These are phyloP conservation scores for Cyanistes caeruleus DNA, from an alignment of 2,113 vertebrate genomes.

Conservation along the genomic window DNA sequence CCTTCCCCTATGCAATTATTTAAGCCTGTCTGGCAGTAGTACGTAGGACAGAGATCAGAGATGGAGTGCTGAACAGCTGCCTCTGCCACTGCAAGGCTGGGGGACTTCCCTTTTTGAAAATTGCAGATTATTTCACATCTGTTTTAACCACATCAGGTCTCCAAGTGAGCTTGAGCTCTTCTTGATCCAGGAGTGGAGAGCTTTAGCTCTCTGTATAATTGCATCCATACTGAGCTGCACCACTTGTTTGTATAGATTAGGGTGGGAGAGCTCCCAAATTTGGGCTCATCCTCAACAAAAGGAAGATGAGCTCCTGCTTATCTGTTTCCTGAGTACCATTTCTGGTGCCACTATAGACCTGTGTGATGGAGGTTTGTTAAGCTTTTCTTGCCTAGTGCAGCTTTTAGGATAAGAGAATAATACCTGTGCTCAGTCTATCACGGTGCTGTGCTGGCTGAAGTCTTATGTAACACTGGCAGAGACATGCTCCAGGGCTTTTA, in stretches of 20 bases:
- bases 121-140: background rate
- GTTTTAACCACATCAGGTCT: background rate
- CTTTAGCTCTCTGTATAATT: background rate
- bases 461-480: background rate
- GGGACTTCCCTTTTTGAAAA: background rate
- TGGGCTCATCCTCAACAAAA: background rate
- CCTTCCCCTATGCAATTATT: background rate
- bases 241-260: background rate
- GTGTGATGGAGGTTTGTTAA: background rate
- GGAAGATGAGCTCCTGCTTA: background rate
- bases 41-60: background rate
- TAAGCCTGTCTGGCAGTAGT: background rate
- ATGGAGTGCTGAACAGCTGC: background rate
- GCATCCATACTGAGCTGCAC: background rate
- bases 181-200: background rate
- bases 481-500: background rate
- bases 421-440: background rate
- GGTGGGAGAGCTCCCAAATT: background rate
- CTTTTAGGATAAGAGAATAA: background rate
- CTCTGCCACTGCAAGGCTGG: background rate
- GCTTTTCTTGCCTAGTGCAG: background rate
- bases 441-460: background rate
- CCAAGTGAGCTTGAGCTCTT: background rate
- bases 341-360: background rate
- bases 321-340: accelerated